Evolutionary conservation across 2,797 vertebrate species (phyloP).

Genomic region (Pipistrellus pipistrellus): DNA sequence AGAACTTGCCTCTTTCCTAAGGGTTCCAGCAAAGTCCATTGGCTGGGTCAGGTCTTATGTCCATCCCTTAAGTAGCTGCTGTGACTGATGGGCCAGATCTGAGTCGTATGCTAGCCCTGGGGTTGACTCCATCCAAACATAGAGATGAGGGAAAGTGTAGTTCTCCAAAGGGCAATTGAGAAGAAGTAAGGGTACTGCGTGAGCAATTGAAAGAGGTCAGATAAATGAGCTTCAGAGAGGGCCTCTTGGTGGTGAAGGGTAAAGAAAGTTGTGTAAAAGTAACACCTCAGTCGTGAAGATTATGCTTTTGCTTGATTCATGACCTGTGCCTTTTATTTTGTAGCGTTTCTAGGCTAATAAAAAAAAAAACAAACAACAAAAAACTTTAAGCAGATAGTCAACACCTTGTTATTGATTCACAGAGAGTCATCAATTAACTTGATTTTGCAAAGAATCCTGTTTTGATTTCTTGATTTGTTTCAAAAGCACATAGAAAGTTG

Average conservation of each 20-base stretch:
- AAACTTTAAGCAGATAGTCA: slow-evolving; percentile 4
- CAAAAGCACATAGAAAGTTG: not conserved
- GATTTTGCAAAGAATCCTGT: slow-evolving; percentile 43
- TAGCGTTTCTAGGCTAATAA: not conserved
- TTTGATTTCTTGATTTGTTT: slow-evolving; percentile 47
- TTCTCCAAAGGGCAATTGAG: not conserved
- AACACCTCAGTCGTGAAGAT: not conserved
- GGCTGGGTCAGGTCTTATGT: not conserved
- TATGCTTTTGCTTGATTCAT: not conserved
- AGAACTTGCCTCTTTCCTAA: not conserved
- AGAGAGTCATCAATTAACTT: slow-evolving; percentile 25
- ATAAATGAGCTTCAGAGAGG: not conserved
- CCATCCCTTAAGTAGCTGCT: not conserved
- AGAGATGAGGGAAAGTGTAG: not conserved
- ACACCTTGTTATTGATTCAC: not conserved
- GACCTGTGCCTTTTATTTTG: not conserved
- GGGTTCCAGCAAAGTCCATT: not conserved
- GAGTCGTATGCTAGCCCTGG: not conserved
- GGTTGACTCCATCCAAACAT: not conserved
- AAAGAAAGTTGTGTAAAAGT: slow-evolving; percentile 14
- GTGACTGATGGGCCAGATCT: not conserved
- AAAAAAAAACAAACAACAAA: not conserved
- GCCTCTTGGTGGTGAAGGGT: not conserved
- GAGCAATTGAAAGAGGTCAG: not conserved
- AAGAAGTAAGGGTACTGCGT: not conserved